These are phyloP conservation scores for Oceanodroma leucorhoa DNA, from an alignment of 2,797 vertebrate species.

Conservation along the genomic window DNA sequence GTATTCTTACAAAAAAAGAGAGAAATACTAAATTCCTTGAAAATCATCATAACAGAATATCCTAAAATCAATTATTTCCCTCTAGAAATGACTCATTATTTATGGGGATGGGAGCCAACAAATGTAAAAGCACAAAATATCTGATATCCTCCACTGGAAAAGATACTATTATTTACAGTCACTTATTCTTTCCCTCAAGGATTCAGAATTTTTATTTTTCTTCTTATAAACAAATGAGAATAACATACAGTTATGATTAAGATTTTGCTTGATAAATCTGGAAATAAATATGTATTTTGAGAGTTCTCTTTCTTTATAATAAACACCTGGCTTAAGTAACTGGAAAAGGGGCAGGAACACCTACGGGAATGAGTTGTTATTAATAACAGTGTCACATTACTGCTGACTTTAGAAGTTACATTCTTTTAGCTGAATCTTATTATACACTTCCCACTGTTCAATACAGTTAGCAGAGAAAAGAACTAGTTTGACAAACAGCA, in stretches of 20 bases:
- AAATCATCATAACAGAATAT: neutral
- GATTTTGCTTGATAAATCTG: neutral
- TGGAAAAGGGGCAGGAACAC: neutral
- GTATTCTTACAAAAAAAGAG: neutral
- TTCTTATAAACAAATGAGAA: neutral
- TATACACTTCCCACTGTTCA: neutral
- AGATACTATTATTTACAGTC: neutral
- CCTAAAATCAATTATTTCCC: neutral
- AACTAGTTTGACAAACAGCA: neutral
- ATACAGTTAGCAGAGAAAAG: neutral
- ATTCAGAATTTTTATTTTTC: neutral
- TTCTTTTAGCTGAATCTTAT: neutral
- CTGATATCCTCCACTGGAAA: neutral
- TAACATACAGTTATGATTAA: neutral
- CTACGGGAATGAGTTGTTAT: neutral
- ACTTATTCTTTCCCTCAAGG: neutral
- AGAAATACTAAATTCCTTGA: neutral
- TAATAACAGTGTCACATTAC: neutral
- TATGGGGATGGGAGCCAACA: neutral
- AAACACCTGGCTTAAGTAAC: neutral
- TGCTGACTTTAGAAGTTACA: neutral
- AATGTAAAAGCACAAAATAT: neutral
- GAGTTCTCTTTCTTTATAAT: neutral
- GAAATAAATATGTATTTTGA: neutral
- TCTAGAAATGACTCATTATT: neutral